phyloP scores from a whole-genome alignment of 2,797 vertebrate species.

The Sebastes hubbsi region DNA sequence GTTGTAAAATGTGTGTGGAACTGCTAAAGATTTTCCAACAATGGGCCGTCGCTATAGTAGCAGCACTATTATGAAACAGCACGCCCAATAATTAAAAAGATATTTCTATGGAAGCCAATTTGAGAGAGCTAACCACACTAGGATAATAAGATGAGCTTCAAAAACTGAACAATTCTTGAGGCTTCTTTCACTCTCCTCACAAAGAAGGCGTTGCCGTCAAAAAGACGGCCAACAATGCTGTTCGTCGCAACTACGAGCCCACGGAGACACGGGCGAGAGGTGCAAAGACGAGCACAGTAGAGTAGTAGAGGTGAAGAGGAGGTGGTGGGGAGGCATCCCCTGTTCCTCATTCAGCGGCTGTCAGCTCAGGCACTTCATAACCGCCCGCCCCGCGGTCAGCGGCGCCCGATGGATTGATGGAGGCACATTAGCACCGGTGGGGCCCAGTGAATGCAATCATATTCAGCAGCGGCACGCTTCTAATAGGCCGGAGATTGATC shows the following conservation, averaged over 20 bases:
- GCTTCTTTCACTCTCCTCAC: slow-evolving; percentile 25
- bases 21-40: background rate
- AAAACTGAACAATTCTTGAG: background rate
- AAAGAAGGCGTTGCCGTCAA: slow-evolving; percentile 4
- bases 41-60: background rate
- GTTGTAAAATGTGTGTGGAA: slow-evolving; percentile 18
- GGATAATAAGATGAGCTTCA: background rate
- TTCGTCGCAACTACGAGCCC: slow-evolving; percentile 41
- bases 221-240: slow-evolving; percentile 4
- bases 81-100: background rate
- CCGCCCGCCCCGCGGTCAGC: slow-evolving; percentile 75
- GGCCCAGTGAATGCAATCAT: slow-evolving; percentile 85
- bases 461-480: slow-evolving; percentile 78
- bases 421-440: slow-evolving; percentile 83
- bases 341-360: slow-evolving; percentile 78
- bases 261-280: slow-evolving; percentile 39
- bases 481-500: slow-evolving; percentile 88
- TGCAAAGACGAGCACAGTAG: slow-evolving; percentile 29
- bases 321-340: slow-evolving; percentile 48
- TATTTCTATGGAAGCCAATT: background rate
- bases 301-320: slow-evolving; percentile 50
- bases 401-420: slow-evolving; percentile 87
- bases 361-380: slow-evolving; percentile 86
- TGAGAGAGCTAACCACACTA: background rate
- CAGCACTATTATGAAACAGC: background rate